Conservation (phyloP, 2,797 vertebrate species). For the Malurus splendens region DNA sequence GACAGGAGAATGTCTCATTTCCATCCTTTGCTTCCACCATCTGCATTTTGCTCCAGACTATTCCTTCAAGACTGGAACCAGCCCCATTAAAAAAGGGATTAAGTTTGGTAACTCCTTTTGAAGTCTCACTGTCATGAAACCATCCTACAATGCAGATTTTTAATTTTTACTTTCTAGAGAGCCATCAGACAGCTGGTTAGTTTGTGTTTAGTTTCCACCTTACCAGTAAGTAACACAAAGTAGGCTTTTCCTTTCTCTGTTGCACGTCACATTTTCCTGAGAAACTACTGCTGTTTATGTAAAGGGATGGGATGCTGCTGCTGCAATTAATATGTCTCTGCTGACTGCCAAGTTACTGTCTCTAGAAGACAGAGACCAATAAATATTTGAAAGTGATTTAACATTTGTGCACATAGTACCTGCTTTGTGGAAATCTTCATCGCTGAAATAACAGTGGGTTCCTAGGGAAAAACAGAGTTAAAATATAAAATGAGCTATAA, state of each 20-base stretch:
- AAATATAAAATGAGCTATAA: neutral
- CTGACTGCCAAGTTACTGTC: constrained; percentile 50
- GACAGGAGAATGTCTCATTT: neutral
- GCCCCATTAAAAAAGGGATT: neutral
- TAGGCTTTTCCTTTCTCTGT: neutral
- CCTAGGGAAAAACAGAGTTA: constrained; percentile 67
- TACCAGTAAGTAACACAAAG: neutral
- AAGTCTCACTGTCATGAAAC: neutral
- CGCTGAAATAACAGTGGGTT: constrained; percentile 86
- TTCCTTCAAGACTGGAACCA: neutral
- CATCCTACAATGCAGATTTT: neutral
- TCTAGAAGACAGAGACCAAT: constrained; percentile 29
- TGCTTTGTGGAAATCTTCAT: constrained; percentile 98
- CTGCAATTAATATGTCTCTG: constrained; percentile 42
- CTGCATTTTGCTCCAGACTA: neutral
- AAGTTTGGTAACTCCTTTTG: neutral
- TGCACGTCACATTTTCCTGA: constrained; percentile 41
- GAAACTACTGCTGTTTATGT: constrained; percentile 42
- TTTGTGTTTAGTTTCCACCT: constrained; percentile 13
- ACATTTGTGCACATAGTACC: constrained; percentile 71
- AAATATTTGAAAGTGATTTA: constrained; percentile 53
- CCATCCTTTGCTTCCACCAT: neutral
- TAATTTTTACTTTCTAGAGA: neutral
- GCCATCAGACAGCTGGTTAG: neutral
- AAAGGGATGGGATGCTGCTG: constrained; percentile 25